Evolutionary conservation across 2,797 vertebrate genomes (phyloP).

Genomic region (Microcaecilia unicolor): DNA sequence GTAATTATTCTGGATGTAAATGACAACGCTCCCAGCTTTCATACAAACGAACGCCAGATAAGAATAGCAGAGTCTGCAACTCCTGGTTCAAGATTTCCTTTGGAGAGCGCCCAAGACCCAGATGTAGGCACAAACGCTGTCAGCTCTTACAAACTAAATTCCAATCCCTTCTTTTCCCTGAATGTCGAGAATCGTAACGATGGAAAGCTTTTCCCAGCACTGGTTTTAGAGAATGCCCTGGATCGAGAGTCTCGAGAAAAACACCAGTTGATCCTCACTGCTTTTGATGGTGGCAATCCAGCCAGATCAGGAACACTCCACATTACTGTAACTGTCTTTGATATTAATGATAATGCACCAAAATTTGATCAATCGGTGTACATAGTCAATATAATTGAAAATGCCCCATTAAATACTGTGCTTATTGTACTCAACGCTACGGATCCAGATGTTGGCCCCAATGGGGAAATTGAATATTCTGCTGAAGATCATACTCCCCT

Average conservation of each 20-base stretch:
- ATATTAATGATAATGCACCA: constrained; percentile 89
- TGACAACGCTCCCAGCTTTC: constrained; percentile 87
- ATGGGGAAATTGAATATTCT: constrained; percentile 75
- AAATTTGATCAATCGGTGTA: constrained; percentile 68
- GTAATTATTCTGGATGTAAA: constrained; percentile 88
- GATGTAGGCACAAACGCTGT: constrained; percentile 87
- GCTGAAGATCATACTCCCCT: constrained; percentile 83
- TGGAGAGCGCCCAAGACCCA: constrained; percentile 87
- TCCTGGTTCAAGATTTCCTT: constrained; percentile 73
- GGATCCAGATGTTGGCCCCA: constrained; percentile 77
- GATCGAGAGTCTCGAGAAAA: constrained; percentile 78
- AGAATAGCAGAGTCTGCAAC: constrained; percentile 83
- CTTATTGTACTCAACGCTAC: constrained; percentile 81
- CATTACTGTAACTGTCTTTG: constrained; percentile 74
- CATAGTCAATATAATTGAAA: constrained; percentile 74
- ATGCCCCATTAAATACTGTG: constrained; percentile 68
- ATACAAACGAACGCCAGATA: constrained; percentile 65
- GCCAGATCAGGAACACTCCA: constrained; percentile 75
- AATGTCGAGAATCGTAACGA: constrained; percentile 81
- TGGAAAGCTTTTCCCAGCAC: constrained; percentile 83
- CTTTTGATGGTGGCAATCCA: constrained; percentile 82
- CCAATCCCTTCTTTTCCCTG: constrained; percentile 74
- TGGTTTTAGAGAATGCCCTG: constrained; percentile 76
- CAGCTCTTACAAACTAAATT: constrained; percentile 73
- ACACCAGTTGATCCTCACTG: constrained; percentile 78